Base-by-base conservation (phyloP, 2,888 invertebrate species). In the Epinotia bilunana region DNA sequence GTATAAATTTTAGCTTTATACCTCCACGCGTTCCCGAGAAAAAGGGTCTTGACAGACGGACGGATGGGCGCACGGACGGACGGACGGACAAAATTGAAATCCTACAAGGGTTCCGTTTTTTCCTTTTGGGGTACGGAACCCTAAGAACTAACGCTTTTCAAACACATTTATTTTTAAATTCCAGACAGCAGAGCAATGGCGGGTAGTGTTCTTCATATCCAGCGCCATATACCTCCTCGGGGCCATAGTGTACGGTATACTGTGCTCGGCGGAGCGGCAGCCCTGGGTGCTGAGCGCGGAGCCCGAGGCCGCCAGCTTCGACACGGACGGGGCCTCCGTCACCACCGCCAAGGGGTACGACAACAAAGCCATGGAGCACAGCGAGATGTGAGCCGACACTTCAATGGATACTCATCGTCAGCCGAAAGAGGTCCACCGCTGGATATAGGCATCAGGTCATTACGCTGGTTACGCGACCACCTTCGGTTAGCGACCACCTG, bases 141-240 rank as follows among this genome's bases (percentile, higher is more conserved):
- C n/a, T n/a, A 20, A 28, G 3, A 28, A 1, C 23, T 2, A 28
- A 28, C 23, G 23, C 23, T 28, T 28, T 95, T 9, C 43, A 0
- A 11, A 55, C 16, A 55, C 0, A n/a, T 4, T 33, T 16, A n/a
- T 23, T 6, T 82, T 74, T 28, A 3, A 12, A 55, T 93, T 94
- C 61, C 93, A 97, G 96, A 95, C 95, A 3, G 95, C 95, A 23
- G 95, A 95, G 20, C 96, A 98, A 90, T 99, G 99, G 99, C 95
- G 96, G 78, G 92, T 95, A 49, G 97, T 99, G 11, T 98, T 98
- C 90, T 97, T 97, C 90, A 96, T 98, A 82, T 96, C 98, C 0
- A 96, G 97, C 80, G 95, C 95, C 74, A 95, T 99, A 83, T 99
- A 98, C 86, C 91, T 97, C 0, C 79, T 97, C n/a, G 98, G 98